Evolutionary conservation across 2,797 vertebrate species (phyloP), one percentile per base, ranked within the genome.

Genomic region (Liparis tanakae): DNA sequence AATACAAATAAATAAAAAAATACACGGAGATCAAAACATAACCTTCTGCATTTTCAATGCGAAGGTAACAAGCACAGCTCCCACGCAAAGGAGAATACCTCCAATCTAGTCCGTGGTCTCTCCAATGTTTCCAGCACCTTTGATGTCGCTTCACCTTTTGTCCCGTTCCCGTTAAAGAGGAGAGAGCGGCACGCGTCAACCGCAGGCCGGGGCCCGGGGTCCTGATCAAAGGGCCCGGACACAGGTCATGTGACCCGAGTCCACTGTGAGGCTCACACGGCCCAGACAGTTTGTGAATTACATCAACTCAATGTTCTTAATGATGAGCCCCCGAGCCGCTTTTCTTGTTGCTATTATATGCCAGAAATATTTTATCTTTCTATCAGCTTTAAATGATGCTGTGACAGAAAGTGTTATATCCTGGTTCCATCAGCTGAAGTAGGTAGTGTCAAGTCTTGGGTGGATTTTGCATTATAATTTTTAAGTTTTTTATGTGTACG

Each of bases 191-290:
- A 50, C 57, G 60, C 56, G 78, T 84, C 79, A 33, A 1, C 63
- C 55, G 66, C 58, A 33, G 55, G 33, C 41, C 51, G 61, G 46
- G 77, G 83, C 72, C 59, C 22, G 18, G 68, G 67, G 59, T 61
- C 0, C 72, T 80, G 85, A 90, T 89, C 86, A 90, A 91, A 88
- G 87, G 59, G 56, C 14, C 18, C 9, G 0, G 66, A 76, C 68
- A 72, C 83, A 67, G 48, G 82, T 84, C 80, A 72, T 75, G 85
- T n/a, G 46, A 74, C 25, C 25, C 25, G 25, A 30, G 76, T 56
- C 60, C 10, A 36, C 61, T 50, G 64, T 15, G 46, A 73, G 43
- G 65, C 15, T 25, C 37, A 56, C 41, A 73, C 63, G 37, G 65
- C 64, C 48, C 61, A 59, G 25, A 30, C 25, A 4, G 25, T 36